Percentiles rank a stretch among this genome's conserved stretches.
Conservation (phyloP, 2,797 vertebrate species). For the Choloepus didactylus region DNA sequence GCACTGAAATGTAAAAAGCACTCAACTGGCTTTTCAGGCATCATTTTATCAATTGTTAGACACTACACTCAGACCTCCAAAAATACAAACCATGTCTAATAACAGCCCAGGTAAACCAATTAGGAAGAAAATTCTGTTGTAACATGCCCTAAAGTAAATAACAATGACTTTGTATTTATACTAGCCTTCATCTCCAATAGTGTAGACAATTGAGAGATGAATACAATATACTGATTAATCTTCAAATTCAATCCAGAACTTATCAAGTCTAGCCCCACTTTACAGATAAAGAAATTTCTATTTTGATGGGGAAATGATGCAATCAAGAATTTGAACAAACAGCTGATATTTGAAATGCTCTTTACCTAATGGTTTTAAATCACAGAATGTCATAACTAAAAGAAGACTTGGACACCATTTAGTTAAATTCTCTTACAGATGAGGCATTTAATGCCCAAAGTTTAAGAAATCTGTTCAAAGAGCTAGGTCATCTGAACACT, state of each 20-base stretch:
- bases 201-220: constrained; percentile 16
- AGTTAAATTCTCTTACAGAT: constrained; percentile 20
- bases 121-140: neutral
- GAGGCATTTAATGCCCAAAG: neutral
- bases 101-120: neutral
- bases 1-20: constrained; percentile 1
- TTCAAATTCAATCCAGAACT: constrained; percentile 48
- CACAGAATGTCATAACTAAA: constrained; percentile 3
- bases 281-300: constrained; percentile 30
- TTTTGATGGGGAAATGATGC: neutral
- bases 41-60: neutral
- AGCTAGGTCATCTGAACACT: neutral
- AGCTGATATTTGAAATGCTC: neutral
- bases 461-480: constrained; percentile 46
- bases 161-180: constrained; percentile 47
- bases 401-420: neutral
- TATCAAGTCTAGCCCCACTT: neutral
- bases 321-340: constrained; percentile 60
- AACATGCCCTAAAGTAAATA: constrained; percentile 42
- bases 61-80: neutral
- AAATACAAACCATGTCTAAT: constrained; percentile 11
- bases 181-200: neutral
- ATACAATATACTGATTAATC: constrained; percentile 22
- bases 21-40: neutral
- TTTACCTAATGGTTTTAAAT: constrained; percentile 45